Percentiles rank a stretch among this genome's conserved stretches.
Evolutionary conservation across 1,140 invertebrate species (phyloP).

Genomic region (Trichoplusia ni): DNA sequence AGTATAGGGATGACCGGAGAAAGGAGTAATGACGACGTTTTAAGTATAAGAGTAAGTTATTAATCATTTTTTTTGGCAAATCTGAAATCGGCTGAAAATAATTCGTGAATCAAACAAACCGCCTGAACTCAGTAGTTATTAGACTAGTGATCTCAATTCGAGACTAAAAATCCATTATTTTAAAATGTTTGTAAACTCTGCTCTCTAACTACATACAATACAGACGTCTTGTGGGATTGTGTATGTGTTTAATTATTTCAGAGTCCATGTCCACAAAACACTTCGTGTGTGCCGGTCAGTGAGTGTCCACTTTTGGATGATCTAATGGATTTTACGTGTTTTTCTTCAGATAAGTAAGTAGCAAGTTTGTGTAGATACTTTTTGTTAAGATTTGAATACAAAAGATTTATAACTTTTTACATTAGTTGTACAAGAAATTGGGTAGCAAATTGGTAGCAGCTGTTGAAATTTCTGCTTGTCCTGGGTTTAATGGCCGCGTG

Average conservation of each 20-base stretch:
- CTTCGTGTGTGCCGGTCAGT: constrained; percentile 72
- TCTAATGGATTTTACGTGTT: constrained; percentile 75
- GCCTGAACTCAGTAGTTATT: too few species aligned
- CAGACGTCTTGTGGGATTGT: not conserved
- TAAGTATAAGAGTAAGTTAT: constrained; percentile 19
- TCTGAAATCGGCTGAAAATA: too few species aligned
- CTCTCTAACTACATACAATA: not conserved
- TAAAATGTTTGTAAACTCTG: not conserved
- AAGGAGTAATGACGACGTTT: constrained; percentile 19
- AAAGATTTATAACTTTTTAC: too few species aligned
- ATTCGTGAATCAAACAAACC: too few species aligned
- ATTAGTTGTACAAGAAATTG: too few species aligned
- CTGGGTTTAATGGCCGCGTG: too few species aligned
- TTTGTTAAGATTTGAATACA: too few species aligned
- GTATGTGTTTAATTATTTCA: constrained; percentile 45
- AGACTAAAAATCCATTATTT: too few species aligned
- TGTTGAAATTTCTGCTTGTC: too few species aligned
- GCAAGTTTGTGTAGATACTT: too few species aligned
- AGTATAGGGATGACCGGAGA: constrained; percentile 50
- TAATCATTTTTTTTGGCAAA: not conserved
- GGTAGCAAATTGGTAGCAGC: too few species aligned
- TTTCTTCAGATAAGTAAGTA: constrained; percentile 76
- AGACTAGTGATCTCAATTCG: too few species aligned
- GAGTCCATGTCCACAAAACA: constrained; percentile 68
- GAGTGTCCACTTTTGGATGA: constrained; percentile 74